phyloP scores from a whole-genome alignment of 2,797 vertebrate species.

The Salarias fasciatus region DNA sequence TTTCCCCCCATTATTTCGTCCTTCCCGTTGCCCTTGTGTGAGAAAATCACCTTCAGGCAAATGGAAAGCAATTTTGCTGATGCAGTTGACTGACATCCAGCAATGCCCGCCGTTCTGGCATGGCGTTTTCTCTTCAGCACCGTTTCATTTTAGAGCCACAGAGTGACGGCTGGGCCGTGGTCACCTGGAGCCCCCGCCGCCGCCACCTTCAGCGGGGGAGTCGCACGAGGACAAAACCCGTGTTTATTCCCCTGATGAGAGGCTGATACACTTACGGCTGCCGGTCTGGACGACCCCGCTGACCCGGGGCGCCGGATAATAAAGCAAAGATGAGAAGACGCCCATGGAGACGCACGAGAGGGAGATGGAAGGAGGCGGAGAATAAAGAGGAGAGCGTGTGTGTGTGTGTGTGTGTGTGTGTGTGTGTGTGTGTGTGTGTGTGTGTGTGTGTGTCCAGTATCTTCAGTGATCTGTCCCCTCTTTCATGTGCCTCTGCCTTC shows the following conservation, averaged over 20 bases:
- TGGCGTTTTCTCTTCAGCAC: slow-evolving; percentile 33
- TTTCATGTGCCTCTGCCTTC: neutral
- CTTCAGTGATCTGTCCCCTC: slow-evolving; percentile 12
- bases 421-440: too few relatives aligned
- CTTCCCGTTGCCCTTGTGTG: slow-evolving; percentile 48
- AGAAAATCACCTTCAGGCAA: slow-evolving; percentile 52
- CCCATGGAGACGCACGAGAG: slow-evolving; percentile 19
- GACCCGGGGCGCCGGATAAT: slow-evolving; percentile 48
- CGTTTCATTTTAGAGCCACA: slow-evolving; percentile 31
- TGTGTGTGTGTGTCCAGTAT: neutral
- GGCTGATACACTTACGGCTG: slow-evolving; percentile 32
- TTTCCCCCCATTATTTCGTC: slow-evolving; percentile 22
- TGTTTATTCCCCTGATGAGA: slow-evolving; percentile 44
- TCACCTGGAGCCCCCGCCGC: slow-evolving; percentile 27
- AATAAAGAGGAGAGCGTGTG: neutral
- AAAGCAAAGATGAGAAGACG: slow-evolving; percentile 29
- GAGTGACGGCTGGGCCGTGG: slow-evolving; percentile 26
- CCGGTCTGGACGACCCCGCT: slow-evolving; percentile 24
- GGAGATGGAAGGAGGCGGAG: neutral
- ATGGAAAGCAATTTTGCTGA: slow-evolving; percentile 45
- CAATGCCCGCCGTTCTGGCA: slow-evolving; percentile 6
- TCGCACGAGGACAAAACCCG: slow-evolving; percentile 33
- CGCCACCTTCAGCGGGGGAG: neutral
- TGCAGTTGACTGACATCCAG: slow-evolving; percentile 48
- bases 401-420: too few relatives aligned